Conservation (phyloP, 2,797 vertebrate genomes). For the Gallinago nigripennis region DNA sequence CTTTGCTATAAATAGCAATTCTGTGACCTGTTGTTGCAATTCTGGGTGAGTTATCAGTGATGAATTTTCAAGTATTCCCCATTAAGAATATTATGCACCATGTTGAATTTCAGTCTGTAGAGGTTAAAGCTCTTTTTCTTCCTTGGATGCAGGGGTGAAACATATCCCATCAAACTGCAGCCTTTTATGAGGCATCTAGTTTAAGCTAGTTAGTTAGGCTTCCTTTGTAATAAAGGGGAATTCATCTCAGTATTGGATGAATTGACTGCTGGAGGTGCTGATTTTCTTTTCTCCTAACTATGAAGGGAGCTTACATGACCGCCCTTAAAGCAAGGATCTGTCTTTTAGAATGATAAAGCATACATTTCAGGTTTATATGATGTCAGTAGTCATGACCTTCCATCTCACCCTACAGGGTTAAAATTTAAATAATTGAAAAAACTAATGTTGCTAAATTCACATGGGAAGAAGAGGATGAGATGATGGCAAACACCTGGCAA, state of each 20-base stretch:
- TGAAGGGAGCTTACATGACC: background rate
- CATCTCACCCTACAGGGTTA: background rate
- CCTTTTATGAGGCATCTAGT: background rate
- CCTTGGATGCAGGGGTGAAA: background rate
- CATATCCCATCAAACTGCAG: background rate
- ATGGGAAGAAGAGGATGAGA: background rate
- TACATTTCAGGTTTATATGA: background rate
- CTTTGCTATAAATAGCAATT: background rate
- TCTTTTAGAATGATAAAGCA: background rate
- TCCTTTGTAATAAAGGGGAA: background rate
- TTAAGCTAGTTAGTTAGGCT: background rate
- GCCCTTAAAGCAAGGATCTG: background rate
- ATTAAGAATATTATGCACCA: background rate
- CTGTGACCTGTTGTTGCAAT: conserved; percentile 16
- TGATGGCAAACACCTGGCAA: background rate
- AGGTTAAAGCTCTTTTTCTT: background rate
- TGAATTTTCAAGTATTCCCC: background rate
- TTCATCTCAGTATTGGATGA: background rate
- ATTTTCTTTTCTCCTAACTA: background rate
- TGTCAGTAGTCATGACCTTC: background rate
- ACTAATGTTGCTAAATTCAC: background rate
- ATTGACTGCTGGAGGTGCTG: background rate
- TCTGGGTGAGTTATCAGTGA: background rate
- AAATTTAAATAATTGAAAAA: background rate
- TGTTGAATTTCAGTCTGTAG: background rate